phyloP scores from a whole-genome alignment of 2,797 vertebrate species.

The Apogon talboti region DNA sequence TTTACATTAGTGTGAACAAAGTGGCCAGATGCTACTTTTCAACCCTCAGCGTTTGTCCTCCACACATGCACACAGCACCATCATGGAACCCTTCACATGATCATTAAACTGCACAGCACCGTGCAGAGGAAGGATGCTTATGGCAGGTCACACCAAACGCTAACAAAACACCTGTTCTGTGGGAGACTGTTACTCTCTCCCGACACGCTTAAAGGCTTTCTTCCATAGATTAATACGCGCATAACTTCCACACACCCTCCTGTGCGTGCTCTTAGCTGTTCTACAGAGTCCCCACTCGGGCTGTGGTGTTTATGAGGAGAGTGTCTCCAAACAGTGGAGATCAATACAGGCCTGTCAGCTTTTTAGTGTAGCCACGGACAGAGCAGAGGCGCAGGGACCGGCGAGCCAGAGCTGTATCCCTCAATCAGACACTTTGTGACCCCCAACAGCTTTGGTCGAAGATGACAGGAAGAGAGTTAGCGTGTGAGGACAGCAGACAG shows the following conservation, averaged over 20 bases:
- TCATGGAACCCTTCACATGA: background rate
- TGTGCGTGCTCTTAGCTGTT: constrained; percentile 7
- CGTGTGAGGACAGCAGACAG: constrained; percentile 27
- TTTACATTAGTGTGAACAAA: constrained; percentile 62
- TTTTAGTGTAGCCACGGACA: constrained; percentile 62
- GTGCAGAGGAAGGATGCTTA: background rate
- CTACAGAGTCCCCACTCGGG: constrained; percentile 23
- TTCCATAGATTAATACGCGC: constrained; percentile 6
- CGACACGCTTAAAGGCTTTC: constrained; percentile 11
- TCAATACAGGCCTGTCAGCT: constrained; percentile 76
- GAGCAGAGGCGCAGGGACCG: constrained; percentile 58
- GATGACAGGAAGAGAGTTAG: constrained; percentile 67
- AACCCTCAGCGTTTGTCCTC: constrained; percentile 49
- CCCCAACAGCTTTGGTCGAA: constrained; percentile 68
- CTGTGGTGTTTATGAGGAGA: constrained; percentile 42
- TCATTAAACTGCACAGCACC: constrained; percentile 15
- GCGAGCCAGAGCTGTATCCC: constrained; percentile 47
- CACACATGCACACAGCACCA: constrained; percentile 12
- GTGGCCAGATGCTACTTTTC: constrained; percentile 68
- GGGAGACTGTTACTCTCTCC: background rate
- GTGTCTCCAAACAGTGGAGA: constrained; percentile 60
- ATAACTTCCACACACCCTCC: constrained; percentile 11
- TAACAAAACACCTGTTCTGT: constrained; percentile 17
- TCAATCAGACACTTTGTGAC: constrained; percentile 63
- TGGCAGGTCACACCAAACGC: background rate